Conservation (phyloP, 2,888 invertebrate species). For the Lagria hirta region DNA sequence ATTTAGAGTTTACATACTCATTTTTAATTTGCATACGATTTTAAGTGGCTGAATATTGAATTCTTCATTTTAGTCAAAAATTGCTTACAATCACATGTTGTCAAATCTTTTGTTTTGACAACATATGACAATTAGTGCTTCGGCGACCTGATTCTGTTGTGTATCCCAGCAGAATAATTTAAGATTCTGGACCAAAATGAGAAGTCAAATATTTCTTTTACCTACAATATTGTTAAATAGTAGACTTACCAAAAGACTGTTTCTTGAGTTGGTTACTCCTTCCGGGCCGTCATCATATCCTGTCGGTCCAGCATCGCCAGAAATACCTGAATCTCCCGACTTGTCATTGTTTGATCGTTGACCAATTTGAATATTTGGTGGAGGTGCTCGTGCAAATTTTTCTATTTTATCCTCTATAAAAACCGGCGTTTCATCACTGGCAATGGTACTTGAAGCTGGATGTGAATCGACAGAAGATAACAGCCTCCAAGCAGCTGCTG, state of each 20-base stretch:
- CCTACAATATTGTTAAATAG: background rate
- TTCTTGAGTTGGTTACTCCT: slow-evolving; percentile 43
- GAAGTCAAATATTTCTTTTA: background rate
- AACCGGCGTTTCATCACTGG: slow-evolving; percentile 48
- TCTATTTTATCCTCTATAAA: slow-evolving; percentile 59
- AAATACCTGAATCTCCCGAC: slow-evolving; percentile 82
- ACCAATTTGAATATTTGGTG: slow-evolving; percentile 55
- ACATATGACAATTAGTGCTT: no score
- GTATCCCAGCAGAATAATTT: no score
- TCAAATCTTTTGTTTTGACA: no score
- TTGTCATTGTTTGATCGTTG: slow-evolving; percentile 65
- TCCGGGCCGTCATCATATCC: slow-evolving; percentile 58
- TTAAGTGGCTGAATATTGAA: no score
- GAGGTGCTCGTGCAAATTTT: slow-evolving; percentile 57
- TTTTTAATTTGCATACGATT: no score
- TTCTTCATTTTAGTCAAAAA: no score
- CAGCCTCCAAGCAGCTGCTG: slow-evolving; percentile 80
- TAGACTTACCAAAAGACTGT: slow-evolving; percentile 42
- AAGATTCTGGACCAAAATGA: no score
- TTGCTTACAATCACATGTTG: no score
- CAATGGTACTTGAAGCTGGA: slow-evolving; percentile 36
- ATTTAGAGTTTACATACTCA: no score
- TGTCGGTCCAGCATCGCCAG: slow-evolving; percentile 70
- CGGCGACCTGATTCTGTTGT: no score
- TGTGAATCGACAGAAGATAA: slow-evolving; percentile 64